Evolutionary conservation across 2,888 invertebrate genomes (phyloP).

Genomic region (Bursaphelenchus okinawaensis): DNA sequence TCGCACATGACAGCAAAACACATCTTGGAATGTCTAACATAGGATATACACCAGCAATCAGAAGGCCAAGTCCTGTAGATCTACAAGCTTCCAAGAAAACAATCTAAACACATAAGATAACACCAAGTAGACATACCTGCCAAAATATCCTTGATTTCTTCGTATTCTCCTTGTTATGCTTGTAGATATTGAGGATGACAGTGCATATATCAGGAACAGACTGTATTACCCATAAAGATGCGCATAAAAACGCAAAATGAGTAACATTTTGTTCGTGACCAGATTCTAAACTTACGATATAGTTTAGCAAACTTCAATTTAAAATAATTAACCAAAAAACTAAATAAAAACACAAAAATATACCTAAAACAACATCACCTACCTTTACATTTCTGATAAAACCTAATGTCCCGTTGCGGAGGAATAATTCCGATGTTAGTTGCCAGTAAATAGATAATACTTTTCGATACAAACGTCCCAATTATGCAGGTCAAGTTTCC

Average conservation of each 20-base stretch:
- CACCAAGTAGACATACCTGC: constrained; percentile 20
- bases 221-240: constrained; percentile 42
- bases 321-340: background rate
- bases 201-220: constrained; percentile 41
- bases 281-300: constrained; percentile 5
- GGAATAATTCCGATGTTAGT: constrained; percentile 36
- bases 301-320: background rate
- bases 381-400: constrained; percentile 19
- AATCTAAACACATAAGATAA: constrained; percentile 22
- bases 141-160: constrained; percentile 19
- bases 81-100: constrained; percentile 40
- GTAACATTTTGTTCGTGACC: constrained; percentile 29
- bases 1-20: constrained; percentile 26
- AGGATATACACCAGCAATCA: constrained; percentile 32
- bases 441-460: constrained; percentile 38
- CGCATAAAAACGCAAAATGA: constrained; percentile 32
- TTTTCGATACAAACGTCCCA: constrained; percentile 45
- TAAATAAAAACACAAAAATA: background rate
- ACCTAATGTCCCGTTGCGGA: background rate
- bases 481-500: constrained; percentile 34
- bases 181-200: constrained; percentile 30
- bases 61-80: constrained; percentile 37
- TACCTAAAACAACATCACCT: background rate
- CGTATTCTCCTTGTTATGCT: constrained; percentile 25
- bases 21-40: constrained; percentile 27